Conservation (phyloP, 1,140 invertebrate species). For the Drosophila funebris region DNA sequence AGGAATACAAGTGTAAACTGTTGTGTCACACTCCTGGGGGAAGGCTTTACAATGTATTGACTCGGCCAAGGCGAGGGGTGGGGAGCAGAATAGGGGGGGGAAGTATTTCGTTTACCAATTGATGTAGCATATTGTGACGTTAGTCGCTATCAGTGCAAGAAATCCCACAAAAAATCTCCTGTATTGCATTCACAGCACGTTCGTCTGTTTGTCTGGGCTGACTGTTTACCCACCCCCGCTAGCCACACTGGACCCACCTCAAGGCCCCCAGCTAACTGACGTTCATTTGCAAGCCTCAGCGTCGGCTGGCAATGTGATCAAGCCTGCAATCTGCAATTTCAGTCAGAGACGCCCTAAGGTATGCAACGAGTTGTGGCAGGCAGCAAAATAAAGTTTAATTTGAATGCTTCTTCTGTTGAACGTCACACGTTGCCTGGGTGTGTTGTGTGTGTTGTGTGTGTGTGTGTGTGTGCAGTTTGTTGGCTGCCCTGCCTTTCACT, state of each 20-base stretch:
- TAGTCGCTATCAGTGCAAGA: slow-evolving; percentile 68
- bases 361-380: slow-evolving; percentile 42
- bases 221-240: background rate
- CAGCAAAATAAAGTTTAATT: slow-evolving; percentile 80
- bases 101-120: slow-evolving; percentile 54
- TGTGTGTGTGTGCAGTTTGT: slow-evolving; percentile 17
- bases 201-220: slow-evolving; percentile 71
- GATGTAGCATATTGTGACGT: slow-evolving; percentile 75
- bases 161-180: slow-evolving; percentile 78
- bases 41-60: slow-evolving; percentile 25
- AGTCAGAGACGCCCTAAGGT: slow-evolving; percentile 73
- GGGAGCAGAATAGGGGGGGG: background rate
- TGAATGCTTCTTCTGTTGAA: slow-evolving; percentile 77
- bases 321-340: slow-evolving; percentile 81
- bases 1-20: slow-evolving; percentile 49
- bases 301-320: slow-evolving; percentile 71
- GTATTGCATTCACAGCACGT: slow-evolving; percentile 81
- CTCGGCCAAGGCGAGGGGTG: slow-evolving; percentile 20
- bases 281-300: slow-evolving; percentile 74
- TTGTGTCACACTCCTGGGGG: slow-evolving; percentile 8
- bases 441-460: no score
- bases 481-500: slow-evolving; percentile 19
- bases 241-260: background rate
- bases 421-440: slow-evolving; percentile 49
- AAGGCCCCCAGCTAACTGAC: slow-evolving; percentile 6